A percentile compares a stretch with the other conserved stretches of the same genome.
These are phyloP conservation scores for Anabas testudineus DNA, from an alignment of 2,797 vertebrate genomes.

Conservation along the genomic window DNA sequence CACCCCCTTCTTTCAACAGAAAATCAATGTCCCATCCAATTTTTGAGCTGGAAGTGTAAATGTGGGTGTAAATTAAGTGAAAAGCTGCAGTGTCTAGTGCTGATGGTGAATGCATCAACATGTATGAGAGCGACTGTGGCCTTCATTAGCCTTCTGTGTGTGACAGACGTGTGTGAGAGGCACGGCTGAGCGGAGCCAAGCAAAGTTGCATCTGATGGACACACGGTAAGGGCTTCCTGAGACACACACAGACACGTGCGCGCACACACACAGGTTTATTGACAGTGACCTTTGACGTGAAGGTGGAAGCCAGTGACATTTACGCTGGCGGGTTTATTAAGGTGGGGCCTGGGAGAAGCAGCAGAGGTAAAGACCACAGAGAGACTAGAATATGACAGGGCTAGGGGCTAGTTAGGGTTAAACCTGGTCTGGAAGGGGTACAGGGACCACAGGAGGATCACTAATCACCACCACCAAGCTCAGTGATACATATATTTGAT, in stretches of 20 bases:
- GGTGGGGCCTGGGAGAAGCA: constrained; percentile 77
- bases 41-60: constrained; percentile 83
- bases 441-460: constrained; percentile 50
- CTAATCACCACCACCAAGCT: constrained; percentile 52
- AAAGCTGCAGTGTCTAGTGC: constrained; percentile 75
- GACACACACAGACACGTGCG: constrained; percentile 45
- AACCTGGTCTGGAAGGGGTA: constrained; percentile 57
- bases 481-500: constrained; percentile 18
- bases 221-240: constrained; percentile 71
- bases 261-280: constrained; percentile 75
- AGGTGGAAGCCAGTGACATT: constrained; percentile 86
- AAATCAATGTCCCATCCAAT: constrained; percentile 85
- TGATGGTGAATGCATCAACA: constrained; percentile 84
- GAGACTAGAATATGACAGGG: constrained; percentile 75
- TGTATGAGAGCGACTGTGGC: constrained; percentile 85
- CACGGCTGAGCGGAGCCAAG: constrained; percentile 78
- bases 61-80: constrained; percentile 82
- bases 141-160: constrained; percentile 83
- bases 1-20: constrained; percentile 68
- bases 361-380: constrained; percentile 78
- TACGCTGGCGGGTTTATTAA: constrained; percentile 84
- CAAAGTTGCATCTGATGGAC: constrained; percentile 81
- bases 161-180: constrained; percentile 82
- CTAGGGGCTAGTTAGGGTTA: constrained; percentile 71
- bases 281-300: constrained; percentile 86